A percentile compares a stretch with the other conserved stretches of the same genome.
phyloP scores from a whole-genome alignment of 2,797 vertebrate species.

The Rhynchonycteris naso region DNA sequence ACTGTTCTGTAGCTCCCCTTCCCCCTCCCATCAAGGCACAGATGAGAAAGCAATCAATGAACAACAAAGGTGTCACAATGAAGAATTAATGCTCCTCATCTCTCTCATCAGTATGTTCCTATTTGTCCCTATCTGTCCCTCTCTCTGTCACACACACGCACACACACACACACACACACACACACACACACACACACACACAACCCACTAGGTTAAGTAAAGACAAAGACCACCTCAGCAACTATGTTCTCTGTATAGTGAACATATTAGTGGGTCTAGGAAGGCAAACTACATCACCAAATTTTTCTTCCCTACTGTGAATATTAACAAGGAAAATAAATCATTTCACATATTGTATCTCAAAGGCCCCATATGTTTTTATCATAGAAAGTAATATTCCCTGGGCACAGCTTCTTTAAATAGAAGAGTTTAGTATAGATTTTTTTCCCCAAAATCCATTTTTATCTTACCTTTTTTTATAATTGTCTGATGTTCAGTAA shows the following conservation, averaged over 20 bases:
- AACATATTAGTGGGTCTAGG: neutral
- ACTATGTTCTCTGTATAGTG: neutral
- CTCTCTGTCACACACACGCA: too few species aligned
- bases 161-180: too few species aligned
- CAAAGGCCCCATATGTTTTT: constrained; percentile 13
- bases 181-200: too few species aligned
- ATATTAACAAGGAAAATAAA: constrained; percentile 7
- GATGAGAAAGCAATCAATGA: too few species aligned
- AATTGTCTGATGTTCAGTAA: constrained; percentile 42
- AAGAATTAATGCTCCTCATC: too few species aligned
- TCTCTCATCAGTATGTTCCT: too few species aligned
- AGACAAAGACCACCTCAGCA: constrained; percentile 50
- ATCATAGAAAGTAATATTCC: neutral
- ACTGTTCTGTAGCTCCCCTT: too few species aligned
- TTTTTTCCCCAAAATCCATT: constrained; percentile 1
- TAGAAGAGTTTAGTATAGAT: neutral
- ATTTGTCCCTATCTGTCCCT: too few species aligned
- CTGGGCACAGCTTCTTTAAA: constrained; percentile 24
- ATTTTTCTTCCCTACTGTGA: neutral
- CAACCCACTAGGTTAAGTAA: constrained; percentile 62
- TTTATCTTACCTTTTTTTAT: constrained; percentile 22
- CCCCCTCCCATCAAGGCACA: too few species aligned
- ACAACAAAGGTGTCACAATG: too few species aligned
- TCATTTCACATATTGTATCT: constrained; percentile 2
- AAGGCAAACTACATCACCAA: neutral